Percentiles rank a stretch among this genome's conserved stretches.
Evolutionary conservation across 2,113 vertebrate species (phyloP).

Genomic region (Trematocara macrostoma): DNA sequence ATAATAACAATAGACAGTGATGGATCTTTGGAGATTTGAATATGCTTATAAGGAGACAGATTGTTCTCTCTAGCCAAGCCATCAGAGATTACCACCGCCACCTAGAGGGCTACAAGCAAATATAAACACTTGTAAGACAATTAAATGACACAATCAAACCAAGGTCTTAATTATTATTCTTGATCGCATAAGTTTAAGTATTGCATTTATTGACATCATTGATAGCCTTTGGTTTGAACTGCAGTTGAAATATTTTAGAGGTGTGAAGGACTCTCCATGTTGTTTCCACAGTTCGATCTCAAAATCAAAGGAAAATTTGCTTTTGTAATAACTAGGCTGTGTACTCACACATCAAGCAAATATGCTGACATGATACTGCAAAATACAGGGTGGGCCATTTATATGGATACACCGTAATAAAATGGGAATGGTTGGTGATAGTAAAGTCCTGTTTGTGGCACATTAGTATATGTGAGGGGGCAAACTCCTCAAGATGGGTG

Average conservation of each 20-base stretch:
- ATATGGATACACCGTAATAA: too few species aligned
- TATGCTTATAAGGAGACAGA: conserved; percentile 20
- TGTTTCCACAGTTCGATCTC: not conserved
- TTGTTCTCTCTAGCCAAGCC: conserved; percentile 45
- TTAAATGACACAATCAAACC: conserved; percentile 39
- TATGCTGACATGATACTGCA: not conserved
- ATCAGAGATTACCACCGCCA: conserved; percentile 30
- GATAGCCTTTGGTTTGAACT: not conserved
- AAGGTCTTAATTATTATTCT: not conserved
- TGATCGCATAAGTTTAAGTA: not conserved
- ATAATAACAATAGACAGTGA: conserved; percentile 66
- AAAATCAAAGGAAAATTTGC: not conserved
- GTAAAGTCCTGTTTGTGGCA: too few species aligned
- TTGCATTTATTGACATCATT: not conserved
- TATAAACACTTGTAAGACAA: conserved; percentile 45
- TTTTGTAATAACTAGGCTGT: not conserved
- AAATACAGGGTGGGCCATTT: not conserved
- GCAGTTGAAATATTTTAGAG: not conserved
- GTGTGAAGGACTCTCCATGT: not conserved
- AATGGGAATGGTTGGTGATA: too few species aligned
- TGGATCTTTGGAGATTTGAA: conserved; percentile 55
- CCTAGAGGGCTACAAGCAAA: conserved; percentile 1
- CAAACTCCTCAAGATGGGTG: too few species aligned
- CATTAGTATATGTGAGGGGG: too few species aligned
- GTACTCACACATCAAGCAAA: not conserved